A percentile compares a stretch with the other conserved stretches of the same genome.
Evolutionary conservation across 2,888 invertebrate genomes (phyloP).

Genomic region (Caenorhabditis afra): DNA sequence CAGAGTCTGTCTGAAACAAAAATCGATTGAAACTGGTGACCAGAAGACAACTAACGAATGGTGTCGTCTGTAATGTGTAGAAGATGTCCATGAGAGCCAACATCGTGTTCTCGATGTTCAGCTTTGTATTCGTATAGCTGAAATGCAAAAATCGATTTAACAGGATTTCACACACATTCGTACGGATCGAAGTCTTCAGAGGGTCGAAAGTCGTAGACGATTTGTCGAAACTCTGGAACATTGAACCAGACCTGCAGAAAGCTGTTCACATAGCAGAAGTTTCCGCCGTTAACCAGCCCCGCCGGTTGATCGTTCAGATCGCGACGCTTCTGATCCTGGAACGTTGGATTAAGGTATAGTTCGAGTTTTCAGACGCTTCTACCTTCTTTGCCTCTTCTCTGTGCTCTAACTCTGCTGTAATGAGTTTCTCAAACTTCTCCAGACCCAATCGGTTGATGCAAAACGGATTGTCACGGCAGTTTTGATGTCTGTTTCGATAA

Average conservation of each 20-base stretch:
- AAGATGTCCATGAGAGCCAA: constrained; percentile 75
- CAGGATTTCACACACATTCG: background rate
- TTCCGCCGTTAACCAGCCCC: constrained; percentile 76
- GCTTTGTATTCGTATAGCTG: constrained; percentile 61
- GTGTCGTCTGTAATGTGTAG: constrained; percentile 74
- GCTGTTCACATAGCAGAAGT: constrained; percentile 79
- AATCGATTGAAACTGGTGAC: background rate
- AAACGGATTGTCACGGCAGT: constrained; percentile 76
- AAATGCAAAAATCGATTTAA: background rate
- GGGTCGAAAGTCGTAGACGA: constrained; percentile 76
- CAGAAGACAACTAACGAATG: constrained; percentile 71
- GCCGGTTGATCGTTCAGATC: constrained; percentile 73
- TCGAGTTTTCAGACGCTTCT: too few species aligned
- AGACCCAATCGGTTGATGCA: constrained; percentile 76
- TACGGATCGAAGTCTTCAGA: constrained; percentile 60
- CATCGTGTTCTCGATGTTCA: constrained; percentile 77
- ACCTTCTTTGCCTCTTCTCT: constrained; percentile 58
- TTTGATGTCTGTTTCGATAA: constrained; percentile 39
- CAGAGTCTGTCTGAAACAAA: constrained; percentile 66
- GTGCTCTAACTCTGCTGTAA: constrained; percentile 60
- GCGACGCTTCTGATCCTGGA: constrained; percentile 65
- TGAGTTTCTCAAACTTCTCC: constrained; percentile 78
- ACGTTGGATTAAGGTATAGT: too few species aligned
- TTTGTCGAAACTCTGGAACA: constrained; percentile 76
- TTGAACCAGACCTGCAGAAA: constrained; percentile 80